These are phyloP conservation scores for Coryphaenoides rupestris DNA, from an alignment of 2,113 vertebrate genomes.

Conservation along the genomic window DNA sequence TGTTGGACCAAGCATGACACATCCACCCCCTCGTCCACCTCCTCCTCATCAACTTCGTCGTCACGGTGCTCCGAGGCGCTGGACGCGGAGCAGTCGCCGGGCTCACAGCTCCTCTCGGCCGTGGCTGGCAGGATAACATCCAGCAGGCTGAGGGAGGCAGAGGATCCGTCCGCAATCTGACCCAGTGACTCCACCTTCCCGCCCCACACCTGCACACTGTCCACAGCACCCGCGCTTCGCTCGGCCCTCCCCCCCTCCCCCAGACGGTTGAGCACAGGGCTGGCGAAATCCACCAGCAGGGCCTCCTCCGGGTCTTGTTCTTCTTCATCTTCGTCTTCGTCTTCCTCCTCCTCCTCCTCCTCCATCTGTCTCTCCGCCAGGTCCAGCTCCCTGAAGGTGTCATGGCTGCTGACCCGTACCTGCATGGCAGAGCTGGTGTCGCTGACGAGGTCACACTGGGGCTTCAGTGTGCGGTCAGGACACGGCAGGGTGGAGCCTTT, in stretches of 20 bases:
- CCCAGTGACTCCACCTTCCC: slow-evolving; percentile 21
- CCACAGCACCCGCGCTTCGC: slow-evolving; percentile 11
- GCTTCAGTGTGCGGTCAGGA: slow-evolving; percentile 76
- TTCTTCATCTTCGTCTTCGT: too few species aligned
- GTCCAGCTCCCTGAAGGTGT: slow-evolving; percentile 71
- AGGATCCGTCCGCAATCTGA: slow-evolving; percentile 29
- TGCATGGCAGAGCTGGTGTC: slow-evolving; percentile 80
- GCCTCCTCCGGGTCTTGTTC: too few species aligned
- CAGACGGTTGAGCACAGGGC: slow-evolving; percentile 51
- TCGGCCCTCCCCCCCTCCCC: slow-evolving; percentile 9
- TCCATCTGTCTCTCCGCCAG: slow-evolving; percentile 58
- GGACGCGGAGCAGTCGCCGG: slow-evolving; percentile 7
- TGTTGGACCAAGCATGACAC: slow-evolving; percentile 24
- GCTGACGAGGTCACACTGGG: slow-evolving; percentile 88
- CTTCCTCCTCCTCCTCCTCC: slow-evolving; percentile 18
- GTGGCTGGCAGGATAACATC: slow-evolving; percentile 69
- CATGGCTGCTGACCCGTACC: slow-evolving; percentile 62
- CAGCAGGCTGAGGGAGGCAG: slow-evolving; percentile 48
- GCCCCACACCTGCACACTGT: slow-evolving; percentile 16
- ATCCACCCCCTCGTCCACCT: slow-evolving; percentile 27
- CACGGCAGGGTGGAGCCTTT: slow-evolving; percentile 67
- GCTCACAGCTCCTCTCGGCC: slow-evolving; percentile 46
- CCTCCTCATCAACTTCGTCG: slow-evolving; percentile 4
- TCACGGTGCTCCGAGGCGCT: not conserved
- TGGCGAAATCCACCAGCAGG: slow-evolving; percentile 71